A percentile compares a stretch with the other conserved stretches of the same genome.
These are phyloP conservation scores for Callipepla squamata DNA, from an alignment of 2,113 vertebrate genomes.

Conservation along the genomic window DNA sequence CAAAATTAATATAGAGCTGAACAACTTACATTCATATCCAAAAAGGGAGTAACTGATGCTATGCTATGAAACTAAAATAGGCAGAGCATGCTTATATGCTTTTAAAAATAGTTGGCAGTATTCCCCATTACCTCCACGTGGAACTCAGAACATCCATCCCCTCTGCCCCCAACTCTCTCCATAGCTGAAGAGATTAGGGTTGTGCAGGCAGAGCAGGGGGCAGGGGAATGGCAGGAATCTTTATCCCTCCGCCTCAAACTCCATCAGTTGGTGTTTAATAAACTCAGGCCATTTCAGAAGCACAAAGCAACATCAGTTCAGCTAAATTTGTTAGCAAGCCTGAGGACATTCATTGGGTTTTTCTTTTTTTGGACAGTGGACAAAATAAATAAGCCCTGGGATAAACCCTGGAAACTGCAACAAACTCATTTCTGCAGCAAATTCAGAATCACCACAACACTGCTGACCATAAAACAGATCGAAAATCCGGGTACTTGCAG, in stretches of 20 bases:
- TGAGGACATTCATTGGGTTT: background rate
- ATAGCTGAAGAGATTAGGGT: conserved; percentile 76
- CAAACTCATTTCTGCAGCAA: background rate
- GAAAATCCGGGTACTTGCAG: background rate
- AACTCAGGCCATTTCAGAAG: background rate
- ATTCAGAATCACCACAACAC: background rate
- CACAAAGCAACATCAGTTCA: background rate
- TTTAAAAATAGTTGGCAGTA: conserved; percentile 63
- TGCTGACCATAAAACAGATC: conserved; percentile 6
- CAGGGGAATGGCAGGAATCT: conserved; percentile 68
- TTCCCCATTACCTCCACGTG: conserved; percentile 43
- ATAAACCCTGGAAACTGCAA: background rate
- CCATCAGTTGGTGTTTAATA: conserved; percentile 13
- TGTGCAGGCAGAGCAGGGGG: conserved; percentile 68
- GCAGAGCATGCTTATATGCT: conserved; percentile 51
- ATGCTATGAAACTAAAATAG: conserved; percentile 62
- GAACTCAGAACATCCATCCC: conserved; percentile 64
- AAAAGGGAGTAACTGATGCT: conserved; percentile 63
- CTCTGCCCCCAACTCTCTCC: background rate
- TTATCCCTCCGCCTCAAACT: conserved; percentile 67
- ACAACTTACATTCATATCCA: conserved; percentile 44
- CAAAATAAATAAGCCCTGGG: background rate
- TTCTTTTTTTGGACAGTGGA: background rate
- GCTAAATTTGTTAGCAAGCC: background rate
- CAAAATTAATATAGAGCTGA: conserved; percentile 33